A percentile compares a stretch with the other conserved stretches of the same genome.
Evolutionary conservation across 2,113 vertebrate species (phyloP).

Genomic region (Mionectes macconnelli): DNA sequence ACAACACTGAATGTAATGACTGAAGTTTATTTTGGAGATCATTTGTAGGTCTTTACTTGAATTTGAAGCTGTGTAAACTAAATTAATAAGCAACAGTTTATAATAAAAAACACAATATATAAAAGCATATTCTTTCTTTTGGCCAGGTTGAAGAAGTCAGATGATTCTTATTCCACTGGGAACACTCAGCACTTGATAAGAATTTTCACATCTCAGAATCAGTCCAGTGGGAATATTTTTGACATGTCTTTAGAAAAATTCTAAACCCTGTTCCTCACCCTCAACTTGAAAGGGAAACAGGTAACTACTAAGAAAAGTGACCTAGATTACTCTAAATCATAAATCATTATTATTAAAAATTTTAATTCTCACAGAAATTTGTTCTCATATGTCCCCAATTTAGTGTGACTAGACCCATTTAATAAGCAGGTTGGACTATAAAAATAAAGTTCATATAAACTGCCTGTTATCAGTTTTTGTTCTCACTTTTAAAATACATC

Average conservation of each 20-base stretch:
- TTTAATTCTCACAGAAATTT: neutral
- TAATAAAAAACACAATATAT: neutral
- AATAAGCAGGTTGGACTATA: neutral
- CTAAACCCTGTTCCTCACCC: neutral
- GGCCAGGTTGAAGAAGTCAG: neutral
- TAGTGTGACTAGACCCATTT: neutral
- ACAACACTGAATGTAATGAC: neutral
- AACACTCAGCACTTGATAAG: neutral
- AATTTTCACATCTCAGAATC: neutral
- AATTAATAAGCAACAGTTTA: neutral
- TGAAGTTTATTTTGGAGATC: neutral
- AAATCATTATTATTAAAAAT: neutral
- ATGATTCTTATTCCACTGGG: neutral
- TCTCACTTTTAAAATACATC: neutral
- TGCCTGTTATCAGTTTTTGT: neutral
- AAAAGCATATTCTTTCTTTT: neutral
- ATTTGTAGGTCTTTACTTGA: accelerated
- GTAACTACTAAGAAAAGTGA: neutral
- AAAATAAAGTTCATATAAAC: neutral
- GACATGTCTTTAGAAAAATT: neutral
- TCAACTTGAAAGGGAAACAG: neutral
- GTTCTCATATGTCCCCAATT: neutral
- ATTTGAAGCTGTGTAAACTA: neutral
- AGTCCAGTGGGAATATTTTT: neutral
- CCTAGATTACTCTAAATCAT: neutral